Conservation (phyloP, 92 coral and sea anemone species). For the Epizoanthus ramosus region DNA sequence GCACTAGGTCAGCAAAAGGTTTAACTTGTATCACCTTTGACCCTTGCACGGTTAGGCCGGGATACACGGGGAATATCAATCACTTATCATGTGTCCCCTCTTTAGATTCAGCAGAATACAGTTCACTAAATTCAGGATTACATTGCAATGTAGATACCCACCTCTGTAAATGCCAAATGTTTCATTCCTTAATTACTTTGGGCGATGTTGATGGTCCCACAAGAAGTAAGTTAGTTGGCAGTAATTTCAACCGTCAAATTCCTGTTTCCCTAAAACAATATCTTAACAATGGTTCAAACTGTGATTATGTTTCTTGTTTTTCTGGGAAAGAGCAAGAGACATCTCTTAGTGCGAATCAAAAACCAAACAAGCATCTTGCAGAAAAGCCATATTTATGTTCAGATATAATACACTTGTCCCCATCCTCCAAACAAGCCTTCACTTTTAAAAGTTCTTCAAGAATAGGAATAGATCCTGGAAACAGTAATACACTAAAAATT, state of each 20-base stretch:
- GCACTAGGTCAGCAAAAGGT: conserved; percentile 63
- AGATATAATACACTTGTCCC: no score
- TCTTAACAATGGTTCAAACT: no score
- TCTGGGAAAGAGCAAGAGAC: no score
- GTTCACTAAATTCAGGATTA: neutral
- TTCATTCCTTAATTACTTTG: neutral
- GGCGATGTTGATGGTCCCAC: neutral
- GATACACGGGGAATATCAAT: neutral
- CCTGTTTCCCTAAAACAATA: neutral
- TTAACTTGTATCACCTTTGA: neutral
- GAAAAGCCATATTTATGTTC: no score
- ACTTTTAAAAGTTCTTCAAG: no score
- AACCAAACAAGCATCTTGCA: no score
- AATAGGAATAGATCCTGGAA: no score
- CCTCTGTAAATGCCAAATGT: neutral
- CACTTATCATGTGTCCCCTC: neutral
- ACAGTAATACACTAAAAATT: conserved; percentile 3
- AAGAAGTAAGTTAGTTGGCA: neutral
- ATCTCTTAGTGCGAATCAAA: neutral
- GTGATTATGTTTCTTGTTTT: no score
- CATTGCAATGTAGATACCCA: neutral
- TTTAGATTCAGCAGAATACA: neutral
- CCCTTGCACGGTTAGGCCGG: neutral
- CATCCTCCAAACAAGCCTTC: no score
- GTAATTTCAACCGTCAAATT: neutral